Evolutionary conservation across 2,113 vertebrate genomes (phyloP), one percentile per base, ranked within the genome.

Genomic region (Spizaetus ornatus): DNA sequence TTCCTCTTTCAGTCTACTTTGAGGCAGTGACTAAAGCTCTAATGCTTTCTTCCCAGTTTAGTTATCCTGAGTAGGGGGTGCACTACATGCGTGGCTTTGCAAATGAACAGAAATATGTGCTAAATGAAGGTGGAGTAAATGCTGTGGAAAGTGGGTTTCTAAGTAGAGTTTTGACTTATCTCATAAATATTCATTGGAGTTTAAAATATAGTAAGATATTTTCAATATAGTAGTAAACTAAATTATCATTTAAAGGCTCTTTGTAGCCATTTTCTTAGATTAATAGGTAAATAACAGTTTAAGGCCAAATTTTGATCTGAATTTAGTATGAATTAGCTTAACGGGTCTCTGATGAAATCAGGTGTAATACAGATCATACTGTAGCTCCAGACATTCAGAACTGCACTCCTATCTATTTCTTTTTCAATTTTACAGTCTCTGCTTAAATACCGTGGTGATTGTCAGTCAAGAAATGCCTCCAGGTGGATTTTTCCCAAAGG

Each of bases 381-480:
- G 32, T 82, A 55, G 61, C 42, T 86, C 36, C 72, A 86, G 73
- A 81, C 42, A 78, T 50, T 79, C 82, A 74, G 59, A 86, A 73
- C 72, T 67, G 38, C 36, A 56, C 19, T 81, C 21, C n/a, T 65
- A 55, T 59, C 76, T 90, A 73, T 90, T 91, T 86, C 32, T 71
- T 80, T 85, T 82, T 71, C 69, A 89, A 61, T 95, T 92, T 93
- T 88, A 86, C 65, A 71, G 31, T 74, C 72, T 81, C 69, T 95
- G 83, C 69, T 86, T 95, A 91, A 95, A 82, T 74, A 84, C 58
- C 6, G 4, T 79, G 19, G 38, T 84, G 72, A 88, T 55, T 96
- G 76, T 71, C 56, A 74, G 52, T 67, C 83, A 91, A 93, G 69
- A 86, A 93, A 86, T 95, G 65, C 80, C 92, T 92, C 81, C 80